Evolutionary conservation across 2,113 vertebrate species (phyloP), one percentile per base, ranked within the genome.

Genomic region (Sarotherodon lohbergeri): DNA sequence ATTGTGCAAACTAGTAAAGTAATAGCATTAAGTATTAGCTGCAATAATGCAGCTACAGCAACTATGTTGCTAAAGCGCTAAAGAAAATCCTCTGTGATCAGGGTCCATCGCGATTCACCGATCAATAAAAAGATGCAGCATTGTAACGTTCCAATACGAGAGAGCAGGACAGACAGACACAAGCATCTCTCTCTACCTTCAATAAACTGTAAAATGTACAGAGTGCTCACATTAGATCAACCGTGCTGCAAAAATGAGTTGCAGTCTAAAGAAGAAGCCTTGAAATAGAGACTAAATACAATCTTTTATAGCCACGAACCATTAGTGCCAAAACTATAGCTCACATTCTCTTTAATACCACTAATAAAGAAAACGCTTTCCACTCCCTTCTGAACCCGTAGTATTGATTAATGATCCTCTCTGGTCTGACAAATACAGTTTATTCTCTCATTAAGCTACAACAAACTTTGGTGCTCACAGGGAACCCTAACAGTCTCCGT

Each of bases 371-470:
- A 90, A 91, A 80, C 82, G 24, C 84, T 82, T 41, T 55, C 39
- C 54, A n/a, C 78, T 84, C 79, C 59, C 27, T 34, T 81, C 86
- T 93, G 80, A 88, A 81, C 79, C 11, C 29, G 9, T 79, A 41
- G 59, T 46, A 80, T 66, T 93, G 91, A 93, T 91, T 85, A 89
- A 94, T 89, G 90, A 87, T 55, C 54, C 86, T 50, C 83, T 52
- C 41, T 16, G 59, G 22, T 89, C 85, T 43, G 90, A 88, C 88
- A 90, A 90, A 90, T 84, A 79, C 82, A 91, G 79, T 93, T 93
- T 93, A 91, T 92, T 85, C 87, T 90, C 86, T 94, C 93, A 95
- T 94, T 94, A 95, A 43, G 91, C 89, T 61, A 88, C 93, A 92
- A 80, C 90, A 92, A 93, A 93, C 88, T 83, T 50, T 63, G 82